phyloP scores from a whole-genome alignment of 2,888 invertebrate species.

The Amiota mariae region DNA sequence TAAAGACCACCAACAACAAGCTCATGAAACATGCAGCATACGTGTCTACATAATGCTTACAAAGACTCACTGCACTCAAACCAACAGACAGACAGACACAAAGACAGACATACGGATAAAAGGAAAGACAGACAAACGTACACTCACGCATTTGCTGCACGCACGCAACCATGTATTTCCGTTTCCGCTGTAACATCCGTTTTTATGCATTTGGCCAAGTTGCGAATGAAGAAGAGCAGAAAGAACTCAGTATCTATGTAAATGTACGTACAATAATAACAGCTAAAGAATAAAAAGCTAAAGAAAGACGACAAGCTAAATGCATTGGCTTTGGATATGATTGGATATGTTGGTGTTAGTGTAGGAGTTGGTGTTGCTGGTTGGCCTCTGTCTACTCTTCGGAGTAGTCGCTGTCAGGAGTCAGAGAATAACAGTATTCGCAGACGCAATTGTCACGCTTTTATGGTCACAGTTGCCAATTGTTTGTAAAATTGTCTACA shows the following conservation, averaged over 20 bases:
- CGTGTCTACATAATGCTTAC: not conserved
- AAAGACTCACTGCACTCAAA: not conserved
- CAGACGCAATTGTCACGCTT: conserved; percentile 58
- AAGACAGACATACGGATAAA: too few relatives aligned
- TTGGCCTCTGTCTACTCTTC: not conserved
- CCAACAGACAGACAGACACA: too few relatives aligned
- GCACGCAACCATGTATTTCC: conserved; percentile 61
- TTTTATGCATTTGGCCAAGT: conserved; percentile 61
- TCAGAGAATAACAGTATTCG: not conserved
- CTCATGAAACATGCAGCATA: conserved; percentile 16
- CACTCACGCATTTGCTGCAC: conserved; percentile 15
- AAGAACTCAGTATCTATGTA: not conserved
- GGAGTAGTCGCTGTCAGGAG: too few relatives aligned
- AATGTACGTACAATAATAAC: too few relatives aligned
- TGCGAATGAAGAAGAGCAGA: conserved; percentile 8
- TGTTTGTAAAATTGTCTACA: conserved; percentile 68
- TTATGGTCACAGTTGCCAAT: conserved; percentile 69
- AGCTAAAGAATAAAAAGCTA: too few relatives aligned
- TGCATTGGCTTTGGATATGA: not conserved
- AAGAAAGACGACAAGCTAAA: not conserved
- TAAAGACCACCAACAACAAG: conserved; percentile 8
- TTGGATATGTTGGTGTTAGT: too few relatives aligned
- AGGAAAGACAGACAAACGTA: conserved; percentile 7
- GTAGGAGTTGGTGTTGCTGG: not conserved
- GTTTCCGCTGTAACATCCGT: conserved; percentile 57